These are phyloP conservation scores for Crocallis elinguaria DNA, from an alignment of 2,888 invertebrate genomes.

Conservation along the genomic window DNA sequence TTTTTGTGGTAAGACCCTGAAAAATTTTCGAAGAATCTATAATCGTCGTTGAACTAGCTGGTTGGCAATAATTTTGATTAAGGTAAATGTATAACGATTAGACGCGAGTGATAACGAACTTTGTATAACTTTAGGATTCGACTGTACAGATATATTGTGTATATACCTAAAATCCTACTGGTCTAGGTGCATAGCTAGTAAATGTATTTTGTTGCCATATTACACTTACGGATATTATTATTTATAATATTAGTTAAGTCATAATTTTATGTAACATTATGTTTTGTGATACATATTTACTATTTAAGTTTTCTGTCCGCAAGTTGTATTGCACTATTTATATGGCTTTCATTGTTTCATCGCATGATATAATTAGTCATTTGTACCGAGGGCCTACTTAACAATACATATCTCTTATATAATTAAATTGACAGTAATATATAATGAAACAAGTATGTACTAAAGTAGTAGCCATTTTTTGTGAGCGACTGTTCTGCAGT, in stretches of 20 bases:
- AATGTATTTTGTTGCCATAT: constrained; percentile 84
- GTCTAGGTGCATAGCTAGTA: constrained; percentile 81
- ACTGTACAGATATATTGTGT: constrained; percentile 74
- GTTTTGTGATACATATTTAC: constrained; percentile 78
- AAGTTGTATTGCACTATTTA: constrained; percentile 39
- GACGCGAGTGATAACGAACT: constrained; percentile 45
- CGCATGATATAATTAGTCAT: constrained; percentile 13
- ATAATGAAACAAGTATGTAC: not conserved
- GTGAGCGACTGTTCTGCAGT: not conserved
- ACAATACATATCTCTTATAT: constrained; percentile 19
- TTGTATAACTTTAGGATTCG: constrained; percentile 54
- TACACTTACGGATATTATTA: constrained; percentile 81
- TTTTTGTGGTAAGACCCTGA: too few relatives aligned
- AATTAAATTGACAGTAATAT: constrained; percentile 10
- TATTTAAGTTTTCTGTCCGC: constrained; percentile 50
- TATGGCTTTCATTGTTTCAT: constrained; percentile 23
- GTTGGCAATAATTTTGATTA: constrained; percentile 79
- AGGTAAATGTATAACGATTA: constrained; percentile 67
- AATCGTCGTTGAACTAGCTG: constrained; percentile 70
- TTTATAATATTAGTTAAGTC: constrained; percentile 79
- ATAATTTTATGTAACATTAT: constrained; percentile 76
- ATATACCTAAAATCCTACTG: constrained; percentile 77
- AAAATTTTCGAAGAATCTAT: constrained; percentile 51
- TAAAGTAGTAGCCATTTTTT: not conserved
- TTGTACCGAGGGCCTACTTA: constrained; percentile 19